Base-by-base conservation (phyloP, 2,797 vertebrate species). In the Dermochelys coriacea region DNA sequence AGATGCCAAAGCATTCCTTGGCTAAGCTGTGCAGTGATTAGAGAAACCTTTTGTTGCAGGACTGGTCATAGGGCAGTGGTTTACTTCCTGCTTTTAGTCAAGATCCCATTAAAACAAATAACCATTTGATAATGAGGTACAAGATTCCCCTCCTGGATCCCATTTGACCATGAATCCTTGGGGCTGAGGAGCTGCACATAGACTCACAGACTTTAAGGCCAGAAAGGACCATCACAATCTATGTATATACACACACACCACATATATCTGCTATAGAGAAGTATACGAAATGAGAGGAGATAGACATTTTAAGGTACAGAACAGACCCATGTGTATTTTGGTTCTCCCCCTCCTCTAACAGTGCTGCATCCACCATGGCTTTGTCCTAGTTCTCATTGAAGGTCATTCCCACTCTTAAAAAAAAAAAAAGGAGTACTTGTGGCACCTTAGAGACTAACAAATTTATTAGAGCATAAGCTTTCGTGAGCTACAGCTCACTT, bases 61-160 rank as follows among this genome's bases (percentile, higher is more conserved):
- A 80, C 87, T 79, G 74, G 86, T 97, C 88, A 95, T 61, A 95
- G 93, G 88, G 96, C 47, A 82, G 37, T 84, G 74, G 88, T 87
- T 96, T 92, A 89, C 75, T 94, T 88, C 86, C 29, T 79, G 93
- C 81, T 93, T 90, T 95, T 94, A 95, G 82, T 93, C 54, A 21
- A 84, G 81, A 54, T 87, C 90, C 86, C 86, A 89, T 93, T 96
- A 96, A 95, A 95, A 97, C 90, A 97, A 97, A 90, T 88, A 97
- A 96, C 78, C 84, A 94, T 90, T 88, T 85, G 94, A 95, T 96
- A 95, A 94, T 86, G 83, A 95, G 75, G 74, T 78, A 80, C 81
- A 88, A 82, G 54, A 94, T 93, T 87, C 85, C 82, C 68, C 90
- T 93, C 91, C 54, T 6, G 3, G 47, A 84, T 95, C 91, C 79